A percentile compares a stretch with the other conserved stretches of the same genome.
Conservation (phyloP, 2,113 vertebrate species). For the Smithornis capensis region DNA sequence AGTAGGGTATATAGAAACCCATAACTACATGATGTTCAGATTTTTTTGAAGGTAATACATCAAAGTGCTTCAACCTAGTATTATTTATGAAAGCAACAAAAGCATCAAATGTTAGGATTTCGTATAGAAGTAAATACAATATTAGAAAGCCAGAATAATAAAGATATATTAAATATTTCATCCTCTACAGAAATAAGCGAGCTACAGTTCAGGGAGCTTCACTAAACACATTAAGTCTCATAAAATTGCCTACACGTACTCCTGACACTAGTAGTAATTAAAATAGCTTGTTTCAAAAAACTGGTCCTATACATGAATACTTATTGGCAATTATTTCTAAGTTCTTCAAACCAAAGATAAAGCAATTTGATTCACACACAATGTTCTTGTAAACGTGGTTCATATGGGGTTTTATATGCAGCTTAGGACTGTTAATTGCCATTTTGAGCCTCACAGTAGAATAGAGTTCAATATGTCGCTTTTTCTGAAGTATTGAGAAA, state of each 20-base stretch:
- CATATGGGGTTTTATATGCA: constrained; percentile 76
- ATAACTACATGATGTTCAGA: background rate
- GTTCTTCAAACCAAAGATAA: constrained; percentile 82
- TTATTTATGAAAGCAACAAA: background rate
- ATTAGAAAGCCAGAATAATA: constrained; percentile 50
- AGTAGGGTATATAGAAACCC: background rate
- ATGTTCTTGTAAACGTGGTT: constrained; percentile 78
- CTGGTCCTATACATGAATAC: constrained; percentile 79
- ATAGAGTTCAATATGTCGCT: constrained; percentile 78
- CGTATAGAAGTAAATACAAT: constrained; percentile 38
- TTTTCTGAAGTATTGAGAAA: constrained; percentile 74
- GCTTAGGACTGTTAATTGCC: constrained; percentile 80
- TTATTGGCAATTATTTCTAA: constrained; percentile 84
- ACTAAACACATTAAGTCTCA: constrained; percentile 76
- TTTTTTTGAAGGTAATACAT: background rate
- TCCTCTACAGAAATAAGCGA: constrained; percentile 64
- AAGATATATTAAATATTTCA: constrained; percentile 61
- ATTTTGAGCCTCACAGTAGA: constrained; percentile 78
- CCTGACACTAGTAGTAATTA: constrained; percentile 80
- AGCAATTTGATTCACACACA: constrained; percentile 83
- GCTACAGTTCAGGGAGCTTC: constrained; percentile 70
- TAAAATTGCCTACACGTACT: constrained; percentile 76
- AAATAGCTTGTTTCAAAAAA: constrained; percentile 82
- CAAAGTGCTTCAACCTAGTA: background rate
- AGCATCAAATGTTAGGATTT: constrained; percentile 14